phyloP scores from a whole-genome alignment of 2,113 vertebrate genomes.

The Myanophis thanlyinensis region DNA sequence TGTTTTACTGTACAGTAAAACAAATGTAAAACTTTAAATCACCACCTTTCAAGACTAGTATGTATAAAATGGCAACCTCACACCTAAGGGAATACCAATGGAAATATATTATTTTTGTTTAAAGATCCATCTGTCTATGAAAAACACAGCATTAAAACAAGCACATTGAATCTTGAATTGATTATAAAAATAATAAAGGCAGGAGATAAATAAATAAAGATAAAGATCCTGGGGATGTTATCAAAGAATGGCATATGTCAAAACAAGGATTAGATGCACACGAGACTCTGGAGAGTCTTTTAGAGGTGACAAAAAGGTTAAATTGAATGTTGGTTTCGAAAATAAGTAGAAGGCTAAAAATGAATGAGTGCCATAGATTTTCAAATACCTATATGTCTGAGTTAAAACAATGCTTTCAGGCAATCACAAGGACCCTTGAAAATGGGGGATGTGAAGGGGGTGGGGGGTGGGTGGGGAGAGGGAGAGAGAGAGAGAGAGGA shows the following conservation, averaged over 20 bases:
- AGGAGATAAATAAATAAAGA: background rate
- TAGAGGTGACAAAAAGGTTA: conserved; percentile 67
- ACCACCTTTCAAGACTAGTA: conserved; percentile 18
- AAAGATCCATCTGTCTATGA: conserved; percentile 58
- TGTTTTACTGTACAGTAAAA: conserved; percentile 46
- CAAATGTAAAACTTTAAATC: conserved; percentile 41
- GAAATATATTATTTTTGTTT: conserved; percentile 64
- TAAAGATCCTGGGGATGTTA: conserved; percentile 50
- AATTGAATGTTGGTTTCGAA: conserved; percentile 67
- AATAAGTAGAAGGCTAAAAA: conserved; percentile 61
- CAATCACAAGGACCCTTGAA: conserved; percentile 52
- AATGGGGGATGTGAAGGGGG: conserved; percentile 27
- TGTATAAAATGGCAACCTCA: conserved; percentile 32
- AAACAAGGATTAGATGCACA: conserved; percentile 65
- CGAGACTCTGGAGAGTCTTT: conserved; percentile 65
- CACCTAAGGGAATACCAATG: conserved; percentile 37
- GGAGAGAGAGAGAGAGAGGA: no score
- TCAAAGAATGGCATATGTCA: conserved; percentile 62
- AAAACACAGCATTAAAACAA: conserved; percentile 53
- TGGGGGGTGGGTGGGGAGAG: no score
- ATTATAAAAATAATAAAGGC: background rate
- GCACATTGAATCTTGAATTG: conserved; percentile 53
- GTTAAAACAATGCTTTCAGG: conserved; percentile 64
- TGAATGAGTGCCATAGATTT: conserved; percentile 51
- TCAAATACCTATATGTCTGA: conserved; percentile 51